phyloP scores from a whole-genome alignment of 2,888 invertebrate species.

The Calameuta pallipes region DNA sequence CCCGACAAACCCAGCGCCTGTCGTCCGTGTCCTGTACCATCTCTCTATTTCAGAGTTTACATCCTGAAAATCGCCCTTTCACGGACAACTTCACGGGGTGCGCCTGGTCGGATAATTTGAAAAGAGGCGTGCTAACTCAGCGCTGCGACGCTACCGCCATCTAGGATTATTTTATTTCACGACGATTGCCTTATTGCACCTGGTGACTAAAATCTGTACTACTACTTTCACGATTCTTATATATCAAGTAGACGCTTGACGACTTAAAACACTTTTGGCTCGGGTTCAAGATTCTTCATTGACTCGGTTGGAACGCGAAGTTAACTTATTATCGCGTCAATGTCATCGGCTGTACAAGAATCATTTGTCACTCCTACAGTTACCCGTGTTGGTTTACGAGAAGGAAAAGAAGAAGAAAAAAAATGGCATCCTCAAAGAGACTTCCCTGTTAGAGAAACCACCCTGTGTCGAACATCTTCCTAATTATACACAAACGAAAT shows the following conservation, averaged over 20 bases:
- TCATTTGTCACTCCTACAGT: not conserved
- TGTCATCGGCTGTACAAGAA: not conserved
- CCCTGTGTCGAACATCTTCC: not conserved
- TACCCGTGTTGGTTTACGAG: not conserved
- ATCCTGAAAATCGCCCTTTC: slow-evolving; percentile 51
- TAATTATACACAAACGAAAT: not conserved
- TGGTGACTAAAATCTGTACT: not conserved
- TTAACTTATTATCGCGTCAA: not conserved
- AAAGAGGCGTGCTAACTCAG: not conserved
- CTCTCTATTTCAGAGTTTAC: slow-evolving; percentile 43
- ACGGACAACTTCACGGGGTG: slow-evolving; percentile 50
- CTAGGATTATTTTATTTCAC: not conserved
- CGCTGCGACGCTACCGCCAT: not conserved
- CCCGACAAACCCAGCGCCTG: slow-evolving; percentile 29
- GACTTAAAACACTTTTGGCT: not conserved
- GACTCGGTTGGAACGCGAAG: not conserved
- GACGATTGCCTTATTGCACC: not conserved
- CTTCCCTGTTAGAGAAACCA: not conserved
- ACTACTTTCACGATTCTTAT: not conserved
- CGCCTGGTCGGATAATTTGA: not conserved
- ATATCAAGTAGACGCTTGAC: not conserved
- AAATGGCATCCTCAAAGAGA: not conserved
- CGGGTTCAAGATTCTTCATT: not conserved
- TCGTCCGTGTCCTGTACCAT: slow-evolving; percentile 34
- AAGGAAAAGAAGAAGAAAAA: not conserved